phyloP scores from a whole-genome alignment of 2,888 invertebrate species.

The Acronicta leporina region DNA sequence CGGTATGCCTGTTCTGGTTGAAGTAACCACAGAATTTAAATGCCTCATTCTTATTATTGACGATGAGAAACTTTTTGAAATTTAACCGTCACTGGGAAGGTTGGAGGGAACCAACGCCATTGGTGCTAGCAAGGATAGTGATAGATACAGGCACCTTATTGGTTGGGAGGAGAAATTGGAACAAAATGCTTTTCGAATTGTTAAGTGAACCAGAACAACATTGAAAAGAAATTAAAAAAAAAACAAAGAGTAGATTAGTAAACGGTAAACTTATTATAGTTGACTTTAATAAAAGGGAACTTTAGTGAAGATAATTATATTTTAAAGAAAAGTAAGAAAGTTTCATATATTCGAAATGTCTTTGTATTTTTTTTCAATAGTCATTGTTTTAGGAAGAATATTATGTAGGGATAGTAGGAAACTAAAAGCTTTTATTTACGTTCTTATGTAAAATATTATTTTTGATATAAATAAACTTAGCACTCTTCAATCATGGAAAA shows the following conservation, averaged over 20 bases:
- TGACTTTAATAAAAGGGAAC: background rate
- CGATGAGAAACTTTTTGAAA: conserved; percentile 56
- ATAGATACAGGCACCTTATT: conserved; percentile 9
- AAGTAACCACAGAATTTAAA: conserved; percentile 61
- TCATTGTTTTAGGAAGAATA: no score
- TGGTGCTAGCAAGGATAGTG: conserved; percentile 8
- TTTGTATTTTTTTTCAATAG: no score
- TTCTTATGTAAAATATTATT: no score
- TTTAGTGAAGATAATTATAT: no score
- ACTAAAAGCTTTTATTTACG: no score
- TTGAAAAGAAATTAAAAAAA: background rate
- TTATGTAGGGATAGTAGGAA: no score
- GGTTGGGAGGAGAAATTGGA: conserved; percentile 2
- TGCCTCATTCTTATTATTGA: conserved; percentile 62
- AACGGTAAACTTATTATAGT: background rate
- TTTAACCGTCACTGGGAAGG: conserved; percentile 42
- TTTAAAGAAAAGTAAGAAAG: no score
- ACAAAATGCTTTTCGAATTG: conserved; percentile 18
- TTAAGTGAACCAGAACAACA: background rate
- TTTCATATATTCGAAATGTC: no score
- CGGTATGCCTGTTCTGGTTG: conserved; percentile 71
- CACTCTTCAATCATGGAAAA: no score
- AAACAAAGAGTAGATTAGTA: no score
- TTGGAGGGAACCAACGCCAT: conserved; percentile 12
- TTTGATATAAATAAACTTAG: no score